Evolutionary conservation across 1,140 invertebrate species (phyloP).

Genomic region (Ips typographus): DNA sequence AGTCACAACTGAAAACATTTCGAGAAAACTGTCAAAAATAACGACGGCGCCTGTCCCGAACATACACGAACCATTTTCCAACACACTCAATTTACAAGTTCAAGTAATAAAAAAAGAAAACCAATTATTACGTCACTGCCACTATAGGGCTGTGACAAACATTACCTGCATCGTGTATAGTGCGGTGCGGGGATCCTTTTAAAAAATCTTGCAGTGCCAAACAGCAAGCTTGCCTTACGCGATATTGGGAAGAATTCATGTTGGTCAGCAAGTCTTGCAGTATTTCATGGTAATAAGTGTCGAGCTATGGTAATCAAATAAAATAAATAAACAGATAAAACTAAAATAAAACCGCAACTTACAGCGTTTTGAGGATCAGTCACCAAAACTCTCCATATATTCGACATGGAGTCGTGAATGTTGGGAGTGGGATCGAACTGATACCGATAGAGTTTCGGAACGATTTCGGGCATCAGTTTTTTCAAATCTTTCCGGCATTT

Average conservation of each 20-base stretch:
- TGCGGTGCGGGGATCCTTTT: conserved; percentile 51
- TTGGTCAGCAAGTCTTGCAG: conserved; percentile 77
- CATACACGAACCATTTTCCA: background rate
- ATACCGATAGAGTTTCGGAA: conserved; percentile 86
- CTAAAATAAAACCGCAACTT: conserved; percentile 41
- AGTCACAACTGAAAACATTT: too few relatives aligned
- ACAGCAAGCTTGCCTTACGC: conserved; percentile 88
- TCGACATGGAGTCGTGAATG: conserved; percentile 87
- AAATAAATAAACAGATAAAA: conserved; percentile 6
- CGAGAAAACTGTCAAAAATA: too few relatives aligned
- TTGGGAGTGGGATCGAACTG: conserved; percentile 89
- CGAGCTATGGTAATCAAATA: conserved; percentile 60
- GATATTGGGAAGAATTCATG: conserved; percentile 81
- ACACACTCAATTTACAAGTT: background rate
- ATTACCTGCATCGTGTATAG: conserved; percentile 51
- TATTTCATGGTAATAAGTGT: conserved; percentile 86
- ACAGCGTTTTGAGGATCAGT: conserved; percentile 83
- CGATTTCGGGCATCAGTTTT: conserved; percentile 78
- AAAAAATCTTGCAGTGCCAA: conserved; percentile 82
- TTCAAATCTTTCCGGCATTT: conserved; percentile 80
- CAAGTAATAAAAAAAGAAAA: background rate
- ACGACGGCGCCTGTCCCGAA: too few relatives aligned
- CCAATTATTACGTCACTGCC: background rate
- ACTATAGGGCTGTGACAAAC: background rate
- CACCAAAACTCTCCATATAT: conserved; percentile 89